Conservation (phyloP, 2,797 vertebrate genomes). For the Ataeniobius toweri region DNA sequence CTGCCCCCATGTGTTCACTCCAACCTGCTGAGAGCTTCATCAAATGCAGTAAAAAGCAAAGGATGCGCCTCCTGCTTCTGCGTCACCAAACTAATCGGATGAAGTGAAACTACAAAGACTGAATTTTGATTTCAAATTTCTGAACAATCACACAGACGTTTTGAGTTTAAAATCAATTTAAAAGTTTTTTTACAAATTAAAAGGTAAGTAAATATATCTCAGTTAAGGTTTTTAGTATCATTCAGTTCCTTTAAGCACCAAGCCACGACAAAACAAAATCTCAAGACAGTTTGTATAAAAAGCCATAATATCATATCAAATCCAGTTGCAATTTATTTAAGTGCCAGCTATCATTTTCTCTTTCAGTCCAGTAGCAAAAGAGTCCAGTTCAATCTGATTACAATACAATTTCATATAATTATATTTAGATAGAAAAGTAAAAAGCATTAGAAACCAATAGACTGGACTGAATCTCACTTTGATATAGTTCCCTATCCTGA, state of each 20-base stretch:
- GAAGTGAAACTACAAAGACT: background rate
- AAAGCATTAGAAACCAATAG: background rate
- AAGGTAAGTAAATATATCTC: background rate
- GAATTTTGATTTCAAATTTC: background rate
- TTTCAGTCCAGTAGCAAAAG: background rate
- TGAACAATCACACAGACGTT: background rate
- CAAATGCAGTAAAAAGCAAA: background rate
- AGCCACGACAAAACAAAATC: background rate
- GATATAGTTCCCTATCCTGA: background rate
- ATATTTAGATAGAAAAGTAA: background rate
- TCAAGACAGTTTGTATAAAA: background rate
- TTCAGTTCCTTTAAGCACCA: background rate
- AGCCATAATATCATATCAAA: background rate
- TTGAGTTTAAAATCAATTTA: background rate
- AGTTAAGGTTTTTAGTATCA: no score
- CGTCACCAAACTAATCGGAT: background rate
- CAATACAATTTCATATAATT: background rate
- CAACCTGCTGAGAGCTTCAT: background rate
- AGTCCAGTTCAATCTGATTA: background rate
- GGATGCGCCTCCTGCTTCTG: background rate
- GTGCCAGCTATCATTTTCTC: background rate
- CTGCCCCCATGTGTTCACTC: conserved; percentile 64
- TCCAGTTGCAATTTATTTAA: background rate
- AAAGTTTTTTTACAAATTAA: background rate
- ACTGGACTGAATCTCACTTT: background rate